Base-by-base conservation (phyloP, 1,140 invertebrate genomes). In the Potamilus streckersoni region DNA sequence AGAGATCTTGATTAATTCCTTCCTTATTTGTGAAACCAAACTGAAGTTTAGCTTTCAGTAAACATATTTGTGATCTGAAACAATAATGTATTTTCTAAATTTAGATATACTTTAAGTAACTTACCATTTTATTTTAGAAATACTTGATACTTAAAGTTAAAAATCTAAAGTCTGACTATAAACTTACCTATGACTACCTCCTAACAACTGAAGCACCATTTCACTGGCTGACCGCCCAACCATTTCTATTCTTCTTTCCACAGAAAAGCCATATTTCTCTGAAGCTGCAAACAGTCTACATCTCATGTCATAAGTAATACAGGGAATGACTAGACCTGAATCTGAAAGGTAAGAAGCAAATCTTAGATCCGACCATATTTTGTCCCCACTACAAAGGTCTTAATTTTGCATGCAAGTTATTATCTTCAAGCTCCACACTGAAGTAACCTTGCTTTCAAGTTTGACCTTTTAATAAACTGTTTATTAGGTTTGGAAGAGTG, bases 201-300 rank as follows among this genome's bases (percentile, higher is more conserved):
- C 95, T 16, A 95, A 84, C 14, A 96, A 85, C 78, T 95, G 94
- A 1, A 96, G 90, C 60, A 93, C 93, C 89, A 96, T 93, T 89
- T 96, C 95, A 71, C 93, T 92, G 55, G 94, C 93, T 19, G 94
- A 94, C 57, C 95, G 91, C 4, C 94, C 95, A 74, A 95, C 91
- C 65, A 95, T 91, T 85, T 96, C 95, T 61, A 93, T 90, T 88
- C 94, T 91, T 65, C 94, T 90, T 79, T 94, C 93, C 85, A 91
- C 90, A 58, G 92, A 93, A 49, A 95, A 91, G 15, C 95, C 94
- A 74, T 91, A 88, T 69, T 92, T 90, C 82, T 94, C 94, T 31
- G 94, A 93, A 61, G 92, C 88, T 62, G 92, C 88, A 83, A 94
- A 93, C 64, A 96, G 88, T 78, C 92, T 92, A 62, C 91, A 91